phyloP scores from a whole-genome alignment of 2,113 vertebrate genomes.

The Emydura subglobosa region DNA sequence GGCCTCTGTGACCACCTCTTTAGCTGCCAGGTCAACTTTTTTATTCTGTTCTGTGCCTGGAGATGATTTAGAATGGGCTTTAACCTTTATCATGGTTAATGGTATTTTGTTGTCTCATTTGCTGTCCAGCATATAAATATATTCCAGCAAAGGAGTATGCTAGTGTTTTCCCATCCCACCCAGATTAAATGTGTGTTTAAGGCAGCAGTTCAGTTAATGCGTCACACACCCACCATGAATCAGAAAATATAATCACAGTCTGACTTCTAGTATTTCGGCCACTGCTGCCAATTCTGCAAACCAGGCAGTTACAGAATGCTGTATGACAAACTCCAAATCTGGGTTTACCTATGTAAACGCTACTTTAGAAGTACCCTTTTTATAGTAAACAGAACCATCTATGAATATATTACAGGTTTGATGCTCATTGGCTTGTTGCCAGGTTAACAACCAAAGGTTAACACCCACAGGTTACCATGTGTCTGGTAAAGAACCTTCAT shows the following conservation, averaged over 20 bases:
- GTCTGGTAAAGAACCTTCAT: neutral
- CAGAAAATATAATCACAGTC: neutral
- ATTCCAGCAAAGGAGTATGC: neutral
- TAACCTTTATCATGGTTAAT: neutral
- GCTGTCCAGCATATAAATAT: neutral
- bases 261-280: neutral
- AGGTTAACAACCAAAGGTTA: neutral
- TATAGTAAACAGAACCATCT: neutral
- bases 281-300: neutral
- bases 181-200: neutral
- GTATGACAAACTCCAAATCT: neutral
- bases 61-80: neutral
- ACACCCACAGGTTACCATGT: neutral
- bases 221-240: neutral
- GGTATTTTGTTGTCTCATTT: neutral
- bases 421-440: neutral
- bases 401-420: neutral
- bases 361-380: neutral
- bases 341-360: neutral
- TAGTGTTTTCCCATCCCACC: neutral
- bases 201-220: neutral
- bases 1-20: neutral
- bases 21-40: neutral
- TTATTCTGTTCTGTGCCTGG: neutral
- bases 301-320: neutral